A percentile compares a stretch with the other conserved stretches of the same genome.
Evolutionary conservation across 2,113 vertebrate genomes (phyloP).

Genomic region (Dipodomys stephensi): DNA sequence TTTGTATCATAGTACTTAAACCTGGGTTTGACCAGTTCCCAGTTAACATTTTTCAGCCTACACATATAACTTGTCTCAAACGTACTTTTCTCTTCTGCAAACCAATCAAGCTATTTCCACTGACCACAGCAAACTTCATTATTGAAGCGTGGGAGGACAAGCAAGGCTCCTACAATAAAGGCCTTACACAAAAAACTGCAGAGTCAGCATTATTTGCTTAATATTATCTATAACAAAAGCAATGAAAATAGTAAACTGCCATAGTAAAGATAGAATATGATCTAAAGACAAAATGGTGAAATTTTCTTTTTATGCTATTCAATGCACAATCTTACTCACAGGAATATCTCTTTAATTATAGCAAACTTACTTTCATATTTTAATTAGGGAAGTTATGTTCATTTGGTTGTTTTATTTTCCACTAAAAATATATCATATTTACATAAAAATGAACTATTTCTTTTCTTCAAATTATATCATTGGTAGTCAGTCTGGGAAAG

Average conservation of each 20-base stretch:
- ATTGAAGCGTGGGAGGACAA: background rate
- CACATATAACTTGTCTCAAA: background rate
- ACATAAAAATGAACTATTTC: background rate
- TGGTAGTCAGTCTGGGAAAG: conserved; percentile 26
- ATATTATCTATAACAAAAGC: conserved; percentile 22
- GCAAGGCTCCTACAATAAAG: background rate
- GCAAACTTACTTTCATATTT: background rate
- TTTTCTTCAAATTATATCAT: background rate
- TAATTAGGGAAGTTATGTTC: background rate
- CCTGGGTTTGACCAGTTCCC: conserved; percentile 9
- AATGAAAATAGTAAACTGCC: conserved; percentile 69
- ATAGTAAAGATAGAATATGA: background rate
- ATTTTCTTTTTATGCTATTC: background rate
- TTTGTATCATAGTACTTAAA: background rate
- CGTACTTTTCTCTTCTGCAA: conserved; percentile 38
- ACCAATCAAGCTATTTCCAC: conserved; percentile 17
- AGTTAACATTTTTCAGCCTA: background rate
- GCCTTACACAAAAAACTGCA: conserved; percentile 40
- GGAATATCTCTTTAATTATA: background rate
- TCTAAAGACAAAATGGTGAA: background rate
- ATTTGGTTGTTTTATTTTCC: conserved; percentile 9
- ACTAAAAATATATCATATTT: conserved; percentile 7
- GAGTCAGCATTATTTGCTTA: conserved; percentile 54
- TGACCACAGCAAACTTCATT: conserved; percentile 22
- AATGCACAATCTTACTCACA: conserved; percentile 34